A percentile compares a stretch with the other conserved stretches of the same genome.
Evolutionary conservation across 2,888 invertebrate species (phyloP).

Genomic region (Cantharis lateralis): DNA sequence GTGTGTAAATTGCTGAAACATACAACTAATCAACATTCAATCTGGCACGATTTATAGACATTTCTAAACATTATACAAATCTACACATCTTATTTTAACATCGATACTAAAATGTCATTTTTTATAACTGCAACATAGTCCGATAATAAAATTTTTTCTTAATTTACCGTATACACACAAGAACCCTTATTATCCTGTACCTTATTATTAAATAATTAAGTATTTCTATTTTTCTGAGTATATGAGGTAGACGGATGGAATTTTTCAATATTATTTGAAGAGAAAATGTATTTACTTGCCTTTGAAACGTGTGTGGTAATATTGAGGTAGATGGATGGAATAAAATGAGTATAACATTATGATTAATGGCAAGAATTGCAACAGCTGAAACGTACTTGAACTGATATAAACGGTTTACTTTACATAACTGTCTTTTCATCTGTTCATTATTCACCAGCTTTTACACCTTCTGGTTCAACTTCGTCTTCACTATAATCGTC

Average conservation of each 20-base stretch:
- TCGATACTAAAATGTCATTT: conserved; percentile 46
- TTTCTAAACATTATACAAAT: conserved; percentile 43
- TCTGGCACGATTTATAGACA: conserved; percentile 42
- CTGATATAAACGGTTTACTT: conserved; percentile 26
- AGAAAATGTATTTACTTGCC: conserved; percentile 16
- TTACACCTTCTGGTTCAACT: conserved; percentile 55
- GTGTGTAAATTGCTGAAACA: conserved; percentile 36
- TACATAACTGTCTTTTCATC: conserved; percentile 36
- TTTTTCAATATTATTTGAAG: conserved; percentile 38
- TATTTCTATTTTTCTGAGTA: conserved; percentile 36
- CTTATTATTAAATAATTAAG: conserved; percentile 21
- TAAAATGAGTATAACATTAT: conserved; percentile 48
- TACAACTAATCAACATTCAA: conserved; percentile 38
- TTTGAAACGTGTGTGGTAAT: conserved; percentile 32
- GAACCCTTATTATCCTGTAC: conserved; percentile 56
- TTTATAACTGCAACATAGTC: conserved; percentile 49
- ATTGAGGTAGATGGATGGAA: conserved; percentile 78
- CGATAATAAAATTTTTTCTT: conserved; percentile 40
- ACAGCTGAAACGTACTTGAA: conserved; percentile 31
- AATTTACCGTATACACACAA: conserved; percentile 54
- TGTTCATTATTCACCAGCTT: conserved; percentile 54
- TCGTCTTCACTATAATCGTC: conserved; percentile 60
- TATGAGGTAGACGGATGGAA: conserved; percentile 59
- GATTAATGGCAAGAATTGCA: conserved; percentile 32
- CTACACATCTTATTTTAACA: conserved; percentile 48